Conservation (phyloP, 2,113 vertebrate genomes). For the Callionymus lyra region DNA sequence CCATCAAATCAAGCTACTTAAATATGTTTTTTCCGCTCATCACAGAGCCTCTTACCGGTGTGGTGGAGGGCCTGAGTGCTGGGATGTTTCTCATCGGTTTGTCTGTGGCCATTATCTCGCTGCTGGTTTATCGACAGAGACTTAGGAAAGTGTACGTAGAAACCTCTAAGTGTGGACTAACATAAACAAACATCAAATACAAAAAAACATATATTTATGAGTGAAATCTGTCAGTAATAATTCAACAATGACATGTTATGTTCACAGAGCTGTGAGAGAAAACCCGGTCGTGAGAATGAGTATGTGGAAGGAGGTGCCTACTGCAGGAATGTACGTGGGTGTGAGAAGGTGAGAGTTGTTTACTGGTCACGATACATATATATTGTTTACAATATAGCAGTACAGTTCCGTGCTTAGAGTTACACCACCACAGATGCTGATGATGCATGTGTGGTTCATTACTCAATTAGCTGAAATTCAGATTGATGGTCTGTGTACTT, state of each 20-base stretch:
- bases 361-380: too few relatives aligned
- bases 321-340: constrained; percentile 77
- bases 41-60: constrained; percentile 82
- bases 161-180: neutral
- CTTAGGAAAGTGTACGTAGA: constrained; percentile 71
- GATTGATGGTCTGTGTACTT: too few relatives aligned
- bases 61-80: constrained; percentile 88
- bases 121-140: constrained; percentile 84
- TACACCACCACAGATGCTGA: too few relatives aligned
- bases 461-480: too few relatives aligned
- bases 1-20: neutral
- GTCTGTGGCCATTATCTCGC: constrained; percentile 76
- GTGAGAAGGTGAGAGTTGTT: constrained; percentile 78
- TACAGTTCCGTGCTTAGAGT: too few relatives aligned
- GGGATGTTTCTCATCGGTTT: constrained; percentile 84
- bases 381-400: too few relatives aligned
- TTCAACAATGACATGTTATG: neutral
- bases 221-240: too few relatives aligned
- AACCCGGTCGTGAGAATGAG: constrained; percentile 76
- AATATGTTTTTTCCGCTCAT: constrained; percentile 6
- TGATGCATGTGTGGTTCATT: too few relatives aligned
- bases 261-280: constrained; percentile 74
- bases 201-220: too few relatives aligned
- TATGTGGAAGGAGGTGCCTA: constrained; percentile 77
- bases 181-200: too few relatives aligned